Evolutionary conservation across 1,140 invertebrate genomes (phyloP), one percentile per base, ranked within the genome.

Genomic region (Hermetia illucens): DNA sequence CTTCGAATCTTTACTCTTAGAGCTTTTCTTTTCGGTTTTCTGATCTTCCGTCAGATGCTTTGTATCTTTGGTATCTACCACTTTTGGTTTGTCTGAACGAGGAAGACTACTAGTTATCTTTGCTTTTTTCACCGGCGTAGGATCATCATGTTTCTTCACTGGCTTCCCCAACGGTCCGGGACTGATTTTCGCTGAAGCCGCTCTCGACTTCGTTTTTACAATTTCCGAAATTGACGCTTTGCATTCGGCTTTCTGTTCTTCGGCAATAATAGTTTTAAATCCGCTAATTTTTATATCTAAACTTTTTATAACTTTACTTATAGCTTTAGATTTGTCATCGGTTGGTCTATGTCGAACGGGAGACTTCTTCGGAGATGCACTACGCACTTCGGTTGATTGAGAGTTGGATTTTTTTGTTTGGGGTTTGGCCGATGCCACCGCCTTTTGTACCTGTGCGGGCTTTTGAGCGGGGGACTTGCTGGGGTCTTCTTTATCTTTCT

Each of bases 161-260:
- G 45, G 18, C 45, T 49, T 10, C n/a, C 8, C n/a, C n/a, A 27
- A n/a, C 8, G n/a, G n/a, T n/a, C 25, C 17, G 18, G 18, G 15
- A 0, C 46, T 42, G n/a, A n/a, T 12, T 21, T 35, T 9, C 17
- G 10, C 20, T 17, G 35, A 6, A 4, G 57, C 50, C 3, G 57
- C 54, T 8, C 57, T 45, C 3, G 56, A 59, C 34, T 60, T 60
- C 2, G 57, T 60, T 40, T 60, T 60, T 2, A 60, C 57, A 27
- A 57, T 60, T 41, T 60, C 57, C 40, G 56, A 60, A 41, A 60
- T 60, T 21, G 56, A 59, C 5, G 56, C 55, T 43, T 60, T 60
- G 20, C 48, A 46, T 12, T 49, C 42, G 10, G 48, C 46, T 41
- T 47, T 50, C 38, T 57, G 54, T 3, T 55, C 50, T 34, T 45